A percentile compares a stretch with the other conserved stretches of the same genome.
Evolutionary conservation across 2,797 vertebrate species (phyloP).

Genomic region (Heliangelus exortis): DNA sequence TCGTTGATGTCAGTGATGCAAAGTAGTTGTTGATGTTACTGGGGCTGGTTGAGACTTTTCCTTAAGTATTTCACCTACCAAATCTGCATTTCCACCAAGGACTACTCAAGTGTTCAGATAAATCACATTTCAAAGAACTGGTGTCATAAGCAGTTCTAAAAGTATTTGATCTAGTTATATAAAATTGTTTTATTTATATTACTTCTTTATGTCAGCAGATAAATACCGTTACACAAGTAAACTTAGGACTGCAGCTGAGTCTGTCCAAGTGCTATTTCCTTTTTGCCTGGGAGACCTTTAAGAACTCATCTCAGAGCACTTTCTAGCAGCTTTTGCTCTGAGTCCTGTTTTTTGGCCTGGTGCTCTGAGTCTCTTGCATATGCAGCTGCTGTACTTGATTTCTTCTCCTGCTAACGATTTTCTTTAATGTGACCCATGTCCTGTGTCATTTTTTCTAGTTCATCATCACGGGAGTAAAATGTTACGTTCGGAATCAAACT

Average conservation of each 20-base stretch:
- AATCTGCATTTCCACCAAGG: not conserved
- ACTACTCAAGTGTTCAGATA: not conserved
- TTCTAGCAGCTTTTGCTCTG: constrained; percentile 56
- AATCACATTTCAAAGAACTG: not conserved
- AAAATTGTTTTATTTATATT: not conserved
- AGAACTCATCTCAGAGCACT: constrained; percentile 15
- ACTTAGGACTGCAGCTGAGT: not conserved
- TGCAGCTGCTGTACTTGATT: constrained; percentile 80
- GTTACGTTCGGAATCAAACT: constrained; percentile 99
- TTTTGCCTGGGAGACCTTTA: constrained; percentile 17
- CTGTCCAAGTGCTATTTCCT: not conserved
- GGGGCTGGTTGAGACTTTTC: not conserved
- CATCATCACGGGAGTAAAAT: constrained; percentile 99
- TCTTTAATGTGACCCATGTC: constrained; percentile 87
- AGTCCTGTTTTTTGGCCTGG: constrained; percentile 64
- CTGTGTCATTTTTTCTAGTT: constrained; percentile 96
- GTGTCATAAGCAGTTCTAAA: not conserved
- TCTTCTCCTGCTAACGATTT: constrained; percentile 87
- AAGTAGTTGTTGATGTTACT: not conserved
- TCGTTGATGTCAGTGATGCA: not conserved
- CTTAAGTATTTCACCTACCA: not conserved
- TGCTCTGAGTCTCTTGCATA: constrained; percentile 71
- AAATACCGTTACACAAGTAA: not conserved
- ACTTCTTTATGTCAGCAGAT: constrained; percentile 63
- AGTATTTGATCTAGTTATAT: not conserved